Base-by-base conservation (phyloP, 1,140 invertebrate genomes). In the Copidosoma floridanum region DNA sequence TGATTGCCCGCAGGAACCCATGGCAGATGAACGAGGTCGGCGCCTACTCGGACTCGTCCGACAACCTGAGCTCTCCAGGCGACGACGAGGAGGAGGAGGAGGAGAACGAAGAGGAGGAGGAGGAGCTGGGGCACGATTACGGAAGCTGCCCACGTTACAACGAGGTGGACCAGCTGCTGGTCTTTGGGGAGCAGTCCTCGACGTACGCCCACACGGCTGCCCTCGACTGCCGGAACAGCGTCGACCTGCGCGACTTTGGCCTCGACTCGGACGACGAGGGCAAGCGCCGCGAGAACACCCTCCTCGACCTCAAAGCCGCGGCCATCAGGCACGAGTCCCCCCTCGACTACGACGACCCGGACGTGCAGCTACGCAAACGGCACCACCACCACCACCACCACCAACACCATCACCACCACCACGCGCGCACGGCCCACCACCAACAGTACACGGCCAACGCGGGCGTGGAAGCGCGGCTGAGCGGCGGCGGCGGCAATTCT, bases 241-340 rank as follows among this genome's bases (percentile, higher is more conserved):
- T 76, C 10, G 79, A 80, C 54, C 44, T 80, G n/a, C 72, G 79
- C 0, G 78, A 80, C 29, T 80, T 81, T 54, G 79, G 79, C 43
- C 63, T 80, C 29, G 76, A 79, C 32, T 46, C 54, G 16, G 61
- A 57, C 24, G 65, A 72, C 70, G 43, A 72, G 71, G 48, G 61
- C 65, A 18, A 71, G 71, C 56, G 64, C 4, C 74, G 62, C 57
- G 69, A 44, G 72, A 75, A 40, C 56, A 63, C 74, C 4, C 64
- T 80, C 46, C 68, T 78, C 55, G 73, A 77, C 46, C 64, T 81
- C 18, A 79, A 78, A 55, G 40, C 41, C 12, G 10, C 48, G 18
- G 11, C 41, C 5, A 6, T 23, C 5, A 5, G 27, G 23, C 26
- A 37, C 23, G 21, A 6, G 44, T 0, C 2, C 23, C 16, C 5